These are phyloP conservation scores for Indri indri DNA, from an alignment of 2,113 vertebrate species.

Conservation along the genomic window DNA sequence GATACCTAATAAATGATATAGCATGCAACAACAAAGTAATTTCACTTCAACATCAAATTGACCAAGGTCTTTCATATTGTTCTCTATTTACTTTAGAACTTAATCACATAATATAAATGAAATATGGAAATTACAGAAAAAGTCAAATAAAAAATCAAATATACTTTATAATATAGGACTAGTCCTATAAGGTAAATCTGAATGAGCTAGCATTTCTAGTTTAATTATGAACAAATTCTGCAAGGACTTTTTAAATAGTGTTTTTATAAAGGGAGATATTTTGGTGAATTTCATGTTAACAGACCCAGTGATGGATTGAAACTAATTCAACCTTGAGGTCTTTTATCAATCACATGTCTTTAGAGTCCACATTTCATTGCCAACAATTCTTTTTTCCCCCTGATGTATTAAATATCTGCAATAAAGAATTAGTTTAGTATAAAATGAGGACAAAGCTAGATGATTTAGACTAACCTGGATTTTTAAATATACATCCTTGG, in stretches of 20 bases:
- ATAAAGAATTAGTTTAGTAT: not conserved
- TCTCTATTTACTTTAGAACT: not conserved
- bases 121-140: not conserved
- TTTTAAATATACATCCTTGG: not conserved
- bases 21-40: not conserved
- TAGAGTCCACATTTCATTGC: not conserved
- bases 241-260: not conserved
- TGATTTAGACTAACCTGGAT: not conserved
- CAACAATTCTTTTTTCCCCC: not conserved
- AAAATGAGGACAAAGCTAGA: not conserved
- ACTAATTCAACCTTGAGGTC: no score
- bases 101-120: not conserved
- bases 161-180: not conserved
- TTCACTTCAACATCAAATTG: not conserved
- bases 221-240: not conserved
- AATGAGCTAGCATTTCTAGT: not conserved
- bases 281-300: not conserved
- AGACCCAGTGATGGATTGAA: not conserved
- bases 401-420: not conserved
- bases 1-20: not conserved
- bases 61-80: not conserved
- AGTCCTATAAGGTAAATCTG: not conserved
- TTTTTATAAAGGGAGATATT: not conserved
- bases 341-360: not conserved
- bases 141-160: not conserved